Evolutionary conservation across 2,797 vertebrate genomes (phyloP), one percentile per base, ranked within the genome.

Genomic region (Pampus argenteus): DNA sequence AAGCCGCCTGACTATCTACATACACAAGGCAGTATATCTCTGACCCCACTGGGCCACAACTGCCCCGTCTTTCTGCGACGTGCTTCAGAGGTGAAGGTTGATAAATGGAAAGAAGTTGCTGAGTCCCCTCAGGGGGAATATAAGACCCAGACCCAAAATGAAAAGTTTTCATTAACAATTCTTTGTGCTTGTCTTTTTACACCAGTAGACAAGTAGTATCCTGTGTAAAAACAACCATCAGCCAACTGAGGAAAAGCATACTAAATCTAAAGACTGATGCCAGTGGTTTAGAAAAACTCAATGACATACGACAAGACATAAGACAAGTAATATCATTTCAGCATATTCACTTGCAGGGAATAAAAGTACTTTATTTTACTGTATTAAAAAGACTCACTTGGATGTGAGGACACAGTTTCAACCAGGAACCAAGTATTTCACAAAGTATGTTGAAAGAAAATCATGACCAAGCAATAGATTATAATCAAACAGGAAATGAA

Each of bases 1-100:
- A 94, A 93, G 85, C 68, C 67, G 85, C 72, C 89, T 84, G 81
- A 79, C 89, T 76, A 50, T 75, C 77, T 80, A 80, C 71, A 75
- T 48, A 50, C 78, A 48, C 64, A 22, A 54, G 57, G 84, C 87
- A 69, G 84, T 94, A 93, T 91, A 91, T 94, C 90, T 91, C 78
- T 76, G 77, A 82, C 83, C 83, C 78, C 74, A 49, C 78, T 48
- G 65, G 84, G 85, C 83, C 82, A 83, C 77, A 25, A 47, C 71
- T 51, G 69, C 64, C 66, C 66, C 48, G 54, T 66, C 73, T 51
- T 66, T 78, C 68, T 87, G 65, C 71, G 75, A 77, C 65, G 79
- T 78, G 62, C 77, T 73, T 61, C 58, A 45, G 81, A 79, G 58
- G 83, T 59, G 48, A 47, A 38, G 48, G 36, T 36, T 93, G 89